Evolutionary conservation across 2,797 vertebrate species (phyloP).

Genomic region (Meda fulgida): DNA sequence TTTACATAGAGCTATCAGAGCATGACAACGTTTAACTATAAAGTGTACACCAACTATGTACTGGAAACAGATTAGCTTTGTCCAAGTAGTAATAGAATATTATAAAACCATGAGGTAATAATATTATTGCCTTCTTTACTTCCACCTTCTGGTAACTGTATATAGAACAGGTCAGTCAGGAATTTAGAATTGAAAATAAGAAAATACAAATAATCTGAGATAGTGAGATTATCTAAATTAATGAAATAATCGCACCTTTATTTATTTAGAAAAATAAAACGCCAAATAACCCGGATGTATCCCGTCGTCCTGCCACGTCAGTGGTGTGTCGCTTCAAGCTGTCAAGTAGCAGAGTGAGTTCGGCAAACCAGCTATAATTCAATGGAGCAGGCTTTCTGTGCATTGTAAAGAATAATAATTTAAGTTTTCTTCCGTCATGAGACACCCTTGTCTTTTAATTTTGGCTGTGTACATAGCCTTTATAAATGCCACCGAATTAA

Average conservation of each 20-base stretch:
- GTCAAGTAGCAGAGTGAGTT: neutral
- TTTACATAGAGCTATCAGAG: neutral
- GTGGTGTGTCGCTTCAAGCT: slow-evolving; percentile 44
- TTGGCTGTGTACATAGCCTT: slow-evolving; percentile 61
- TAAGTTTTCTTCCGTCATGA: slow-evolving; percentile 61
- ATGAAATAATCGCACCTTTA: neutral
- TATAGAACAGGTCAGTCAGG: neutral
- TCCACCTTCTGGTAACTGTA: neutral
- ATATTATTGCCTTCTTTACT: neutral
- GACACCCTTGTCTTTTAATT: slow-evolving; percentile 47
- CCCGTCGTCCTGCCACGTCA: slow-evolving; percentile 75
- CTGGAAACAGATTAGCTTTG: neutral
- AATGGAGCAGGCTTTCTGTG: neutral
- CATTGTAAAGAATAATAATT: slow-evolving; percentile 1
- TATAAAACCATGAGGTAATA: neutral
- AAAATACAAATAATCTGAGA: neutral
- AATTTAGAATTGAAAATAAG: neutral
- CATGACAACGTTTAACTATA: neutral
- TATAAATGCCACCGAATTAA: slow-evolving; percentile 75
- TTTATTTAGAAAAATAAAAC: slow-evolving; percentile 40
- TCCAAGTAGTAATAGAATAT: neutral
- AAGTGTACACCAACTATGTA: neutral
- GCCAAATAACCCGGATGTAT: slow-evolving; percentile 70
- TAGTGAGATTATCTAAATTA: no score
- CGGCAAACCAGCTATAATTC: neutral